phyloP scores from a whole-genome alignment of 2,113 vertebrate species.

The Mola mola region DNA sequence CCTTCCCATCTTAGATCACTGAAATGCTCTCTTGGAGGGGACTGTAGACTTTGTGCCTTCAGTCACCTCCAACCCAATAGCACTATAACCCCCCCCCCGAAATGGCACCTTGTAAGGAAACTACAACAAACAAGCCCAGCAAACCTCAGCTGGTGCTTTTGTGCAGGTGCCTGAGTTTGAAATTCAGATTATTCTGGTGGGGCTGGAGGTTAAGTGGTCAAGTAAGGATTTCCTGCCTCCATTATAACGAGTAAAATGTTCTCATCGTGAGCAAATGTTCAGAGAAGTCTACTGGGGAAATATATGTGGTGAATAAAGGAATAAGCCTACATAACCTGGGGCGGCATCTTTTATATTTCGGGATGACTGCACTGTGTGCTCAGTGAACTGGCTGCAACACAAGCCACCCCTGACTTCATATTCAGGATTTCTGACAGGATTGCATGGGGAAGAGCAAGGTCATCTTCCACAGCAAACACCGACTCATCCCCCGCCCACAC shows the following conservation, averaged over 20 bases:
- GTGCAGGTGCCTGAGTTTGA: slow-evolving; percentile 62
- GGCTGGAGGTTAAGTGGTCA: slow-evolving; percentile 60
- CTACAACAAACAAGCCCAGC: slow-evolving; percentile 38
- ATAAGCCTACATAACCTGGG: slow-evolving; percentile 37
- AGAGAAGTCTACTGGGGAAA: slow-evolving; percentile 36
- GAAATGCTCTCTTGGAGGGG: slow-evolving; percentile 29
- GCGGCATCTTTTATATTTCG: slow-evolving; percentile 44
- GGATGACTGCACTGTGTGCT: slow-evolving; percentile 38
- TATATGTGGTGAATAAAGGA: slow-evolving; percentile 44
- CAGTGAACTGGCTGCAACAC: slow-evolving; percentile 57
- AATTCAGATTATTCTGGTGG: slow-evolving; percentile 52
- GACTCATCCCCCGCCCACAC: slow-evolving; percentile 67
- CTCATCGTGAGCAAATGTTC: slow-evolving; percentile 30
- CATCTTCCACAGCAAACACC: slow-evolving; percentile 63
- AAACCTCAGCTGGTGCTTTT: slow-evolving; percentile 42
- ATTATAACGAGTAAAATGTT: slow-evolving; percentile 48
- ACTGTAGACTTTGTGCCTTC: slow-evolving; percentile 16
- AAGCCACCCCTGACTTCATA: slow-evolving; percentile 61
- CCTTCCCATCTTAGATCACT: slow-evolving; percentile 78
- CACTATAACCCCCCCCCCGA: slow-evolving; percentile 26
- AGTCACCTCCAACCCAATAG: slow-evolving; percentile 40
- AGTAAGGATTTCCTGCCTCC: slow-evolving; percentile 55
- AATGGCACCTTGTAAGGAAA: slow-evolving; percentile 37
- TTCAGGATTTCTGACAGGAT: slow-evolving; percentile 71
- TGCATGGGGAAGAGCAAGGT: slow-evolving; percentile 65